A percentile compares a stretch with the other conserved stretches of the same genome.
Conservation (phyloP, 2,888 invertebrate species). For the Hydrotaea diabolus region DNA sequence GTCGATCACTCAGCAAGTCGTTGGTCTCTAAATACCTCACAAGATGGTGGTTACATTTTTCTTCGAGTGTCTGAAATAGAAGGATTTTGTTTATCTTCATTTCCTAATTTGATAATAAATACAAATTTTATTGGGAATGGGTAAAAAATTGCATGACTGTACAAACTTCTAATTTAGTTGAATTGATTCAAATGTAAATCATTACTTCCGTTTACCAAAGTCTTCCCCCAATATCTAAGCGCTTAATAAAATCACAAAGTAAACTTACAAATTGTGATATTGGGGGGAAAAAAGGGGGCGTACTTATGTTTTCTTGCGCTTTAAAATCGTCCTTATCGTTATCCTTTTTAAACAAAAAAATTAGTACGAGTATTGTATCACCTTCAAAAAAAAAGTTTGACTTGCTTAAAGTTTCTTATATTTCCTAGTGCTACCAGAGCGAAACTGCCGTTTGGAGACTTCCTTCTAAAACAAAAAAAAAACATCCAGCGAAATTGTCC, state of each 20-base stretch:
- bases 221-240: not conserved
- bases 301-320: not conserved
- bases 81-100: not conserved
- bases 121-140: not conserved
- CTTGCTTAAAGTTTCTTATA: not conserved
- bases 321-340: not conserved
- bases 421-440: not conserved
- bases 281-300: not conserved
- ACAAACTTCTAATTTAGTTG: not conserved
- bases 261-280: not conserved
- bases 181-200: constrained; percentile 26
- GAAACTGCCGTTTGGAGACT: not conserved
- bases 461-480: not conserved
- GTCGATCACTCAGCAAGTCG: too few relatives aligned
- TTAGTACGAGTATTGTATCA: not conserved
- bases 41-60: not conserved
- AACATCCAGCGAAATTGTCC: not conserved
- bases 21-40: too few relatives aligned
- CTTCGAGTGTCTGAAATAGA: not conserved
- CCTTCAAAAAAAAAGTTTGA: constrained; percentile 5
- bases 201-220: not conserved
- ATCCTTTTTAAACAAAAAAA: not conserved
- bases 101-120: not conserved
- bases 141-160: not conserved
- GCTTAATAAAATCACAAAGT: not conserved